These are phyloP conservation scores for Morinoia aosen DNA, from an alignment of 2,888 invertebrate genomes.

Conservation along the genomic window DNA sequence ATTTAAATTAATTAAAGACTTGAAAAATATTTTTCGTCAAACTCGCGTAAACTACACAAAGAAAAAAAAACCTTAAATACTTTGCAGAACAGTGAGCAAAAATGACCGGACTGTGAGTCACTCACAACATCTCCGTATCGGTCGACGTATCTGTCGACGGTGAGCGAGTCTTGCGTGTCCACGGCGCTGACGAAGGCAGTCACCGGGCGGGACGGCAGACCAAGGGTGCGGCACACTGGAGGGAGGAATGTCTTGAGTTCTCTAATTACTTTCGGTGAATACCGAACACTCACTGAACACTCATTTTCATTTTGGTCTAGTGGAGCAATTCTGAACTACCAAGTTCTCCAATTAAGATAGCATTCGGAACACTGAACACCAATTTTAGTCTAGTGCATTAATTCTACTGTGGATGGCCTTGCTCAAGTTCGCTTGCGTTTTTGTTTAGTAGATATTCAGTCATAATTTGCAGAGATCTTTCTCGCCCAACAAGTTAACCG, in stretches of 20 bases:
- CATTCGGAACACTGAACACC: not conserved
- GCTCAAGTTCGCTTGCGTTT: not conserved
- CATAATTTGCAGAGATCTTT: not conserved
- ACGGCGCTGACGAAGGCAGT: conserved; percentile 85
- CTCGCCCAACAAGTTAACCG: not conserved
- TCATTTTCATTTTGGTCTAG: not conserved
- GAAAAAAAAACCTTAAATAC: not conserved
- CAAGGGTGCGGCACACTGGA: conserved; percentile 81
- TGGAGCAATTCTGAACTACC: not conserved
- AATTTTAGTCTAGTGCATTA: not conserved
- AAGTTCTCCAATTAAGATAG: not conserved
- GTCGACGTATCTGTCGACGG: conserved; percentile 84
- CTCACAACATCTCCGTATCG: conserved; percentile 79
- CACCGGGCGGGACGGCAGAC: conserved; percentile 83
- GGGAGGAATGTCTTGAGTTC: conserved; percentile 56
- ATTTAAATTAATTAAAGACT: not conserved
- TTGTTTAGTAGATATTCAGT: not conserved
- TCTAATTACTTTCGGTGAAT: not conserved
- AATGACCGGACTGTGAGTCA: not conserved
- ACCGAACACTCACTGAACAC: not conserved
- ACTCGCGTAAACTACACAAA: not conserved
- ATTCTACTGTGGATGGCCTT: not conserved
- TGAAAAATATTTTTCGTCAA: not conserved
- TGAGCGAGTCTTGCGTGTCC: conserved; percentile 82
- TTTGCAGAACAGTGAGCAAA: not conserved